phyloP scores from a whole-genome alignment of 1,140 invertebrate species.

The Schlechtendalia chinensis region DNA sequence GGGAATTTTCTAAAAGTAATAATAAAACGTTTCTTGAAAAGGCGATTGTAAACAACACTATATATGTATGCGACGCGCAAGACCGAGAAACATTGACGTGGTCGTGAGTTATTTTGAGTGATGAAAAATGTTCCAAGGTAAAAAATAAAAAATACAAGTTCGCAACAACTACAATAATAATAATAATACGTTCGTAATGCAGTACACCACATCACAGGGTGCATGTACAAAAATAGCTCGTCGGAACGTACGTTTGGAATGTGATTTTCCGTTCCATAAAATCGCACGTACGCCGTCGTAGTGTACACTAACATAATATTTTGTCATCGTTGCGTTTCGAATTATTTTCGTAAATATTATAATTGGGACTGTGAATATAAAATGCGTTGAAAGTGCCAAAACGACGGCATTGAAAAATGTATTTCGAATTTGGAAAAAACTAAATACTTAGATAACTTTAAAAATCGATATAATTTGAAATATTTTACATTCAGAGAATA shows the following conservation, averaged over 20 bases:
- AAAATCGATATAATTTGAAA: too few relatives aligned
- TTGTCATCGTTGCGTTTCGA: not conserved
- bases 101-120: constrained; percentile 30
- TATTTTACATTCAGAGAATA: too few relatives aligned
- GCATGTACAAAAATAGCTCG: not conserved
- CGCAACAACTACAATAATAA: not conserved
- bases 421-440: too few relatives aligned
- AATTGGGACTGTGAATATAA: too few relatives aligned
- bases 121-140: constrained; percentile 29
- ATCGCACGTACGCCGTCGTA: not conserved
- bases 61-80: not conserved
- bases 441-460: too few relatives aligned
- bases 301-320: not conserved
- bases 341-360: too few relatives aligned
- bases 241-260: not conserved
- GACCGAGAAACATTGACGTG: not conserved
- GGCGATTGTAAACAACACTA: not conserved
- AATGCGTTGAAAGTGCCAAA: too few relatives aligned
- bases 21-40: too few relatives aligned
- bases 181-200: not conserved
- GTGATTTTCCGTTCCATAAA: not conserved
- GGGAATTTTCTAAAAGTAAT: too few relatives aligned
- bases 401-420: too few relatives aligned
- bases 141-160: constrained; percentile 13
- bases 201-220: not conserved